phyloP scores from a whole-genome alignment of 53 echinoderm and acorn worm species.

The Antedon mediterranea region DNA sequence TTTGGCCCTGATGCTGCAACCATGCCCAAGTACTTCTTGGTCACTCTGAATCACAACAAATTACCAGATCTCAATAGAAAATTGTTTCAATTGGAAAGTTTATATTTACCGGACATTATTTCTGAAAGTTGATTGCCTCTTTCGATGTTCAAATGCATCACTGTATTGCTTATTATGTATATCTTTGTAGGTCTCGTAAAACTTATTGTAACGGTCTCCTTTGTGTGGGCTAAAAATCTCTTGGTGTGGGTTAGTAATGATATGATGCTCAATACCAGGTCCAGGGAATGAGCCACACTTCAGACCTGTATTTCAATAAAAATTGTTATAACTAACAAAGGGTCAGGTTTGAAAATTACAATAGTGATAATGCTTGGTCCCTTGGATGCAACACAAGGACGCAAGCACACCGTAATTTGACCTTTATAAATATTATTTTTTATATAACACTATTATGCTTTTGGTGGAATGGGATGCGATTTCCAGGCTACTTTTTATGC shows the following conservation, averaged over 20 bases:
- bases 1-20: too few species aligned
- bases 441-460: too few species aligned
- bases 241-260: conserved; percentile 54
- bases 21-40: too few species aligned
- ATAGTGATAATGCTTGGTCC: too few species aligned
- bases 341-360: too few species aligned
- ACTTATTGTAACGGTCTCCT: conserved; percentile 61
- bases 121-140: conserved; percentile 49
- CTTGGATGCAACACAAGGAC: too few species aligned
- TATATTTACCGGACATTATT: conserved; percentile 67
- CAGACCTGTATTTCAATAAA: not conserved
- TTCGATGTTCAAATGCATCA: conserved; percentile 32
- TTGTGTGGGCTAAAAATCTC: conserved; percentile 64
- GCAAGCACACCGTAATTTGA: too few species aligned
- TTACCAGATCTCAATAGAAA: not conserved
- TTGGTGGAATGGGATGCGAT: too few species aligned
- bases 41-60: too few species aligned
- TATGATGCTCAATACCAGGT: conserved; percentile 54
- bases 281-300: conserved; percentile 6
- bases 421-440: too few species aligned
- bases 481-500: too few species aligned
- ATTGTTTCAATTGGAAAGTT: not conserved
- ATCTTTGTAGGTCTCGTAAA: conserved; percentile 61
- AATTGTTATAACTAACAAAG: too few species aligned
- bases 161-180: conserved; percentile 44